phyloP scores from a whole-genome alignment of 2,797 vertebrate genomes.

The Chaenodraco wilsoni region DNA sequence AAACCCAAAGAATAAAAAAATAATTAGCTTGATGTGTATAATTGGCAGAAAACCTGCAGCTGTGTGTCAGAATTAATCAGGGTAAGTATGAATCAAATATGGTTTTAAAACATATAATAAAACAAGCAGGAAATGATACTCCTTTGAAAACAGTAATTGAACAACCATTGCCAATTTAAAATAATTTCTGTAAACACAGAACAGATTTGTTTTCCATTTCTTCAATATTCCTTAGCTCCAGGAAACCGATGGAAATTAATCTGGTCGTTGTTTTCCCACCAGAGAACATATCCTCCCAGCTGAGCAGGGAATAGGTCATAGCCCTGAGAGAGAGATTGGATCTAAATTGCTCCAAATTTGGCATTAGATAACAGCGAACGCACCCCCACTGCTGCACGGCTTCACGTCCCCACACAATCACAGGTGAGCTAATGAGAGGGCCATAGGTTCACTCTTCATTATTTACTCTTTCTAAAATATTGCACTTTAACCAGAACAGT shows the following conservation, averaged over 20 bases:
- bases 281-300: conserved; percentile 49
- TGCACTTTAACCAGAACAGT: conserved; percentile 42
- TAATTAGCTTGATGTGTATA: background rate
- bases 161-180: background rate
- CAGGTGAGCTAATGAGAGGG: conserved; percentile 57
- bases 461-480: conserved; percentile 66
- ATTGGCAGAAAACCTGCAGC: background rate
- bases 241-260: conserved; percentile 42
- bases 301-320: conserved; percentile 59
- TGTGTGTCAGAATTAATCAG: background rate
- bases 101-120: background rate
- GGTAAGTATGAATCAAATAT: background rate
- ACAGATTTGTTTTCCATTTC: background rate
- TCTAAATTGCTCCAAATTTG: conserved; percentile 77
- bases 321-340: conserved; percentile 65
- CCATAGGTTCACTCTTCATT: conserved; percentile 64
- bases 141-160: background rate
- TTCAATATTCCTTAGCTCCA: background rate
- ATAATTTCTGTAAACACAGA: background rate
- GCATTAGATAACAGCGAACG: conserved; percentile 56
- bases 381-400: conserved; percentile 33
- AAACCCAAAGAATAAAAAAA: background rate
- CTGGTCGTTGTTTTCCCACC: conserved; percentile 51
- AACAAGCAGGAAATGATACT: background rate
- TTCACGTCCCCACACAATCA: conserved; percentile 56